Evolutionary conservation across 2,113 vertebrate species (phyloP).

Genomic region (Thunnus thynnus): DNA sequence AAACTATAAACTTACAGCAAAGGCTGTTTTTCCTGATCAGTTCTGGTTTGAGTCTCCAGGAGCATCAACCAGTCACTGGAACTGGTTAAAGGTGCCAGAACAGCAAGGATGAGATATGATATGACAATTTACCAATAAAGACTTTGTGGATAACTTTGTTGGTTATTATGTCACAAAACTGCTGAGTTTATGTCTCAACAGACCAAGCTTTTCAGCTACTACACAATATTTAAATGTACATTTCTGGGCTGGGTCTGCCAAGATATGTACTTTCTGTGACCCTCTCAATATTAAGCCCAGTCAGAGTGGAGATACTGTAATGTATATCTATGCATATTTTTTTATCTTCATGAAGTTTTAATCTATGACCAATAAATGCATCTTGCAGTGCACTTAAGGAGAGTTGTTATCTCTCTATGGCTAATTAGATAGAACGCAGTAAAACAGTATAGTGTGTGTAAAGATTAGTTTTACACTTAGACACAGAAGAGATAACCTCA

Average conservation of each 20-base stretch:
- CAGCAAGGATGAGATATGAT: not conserved
- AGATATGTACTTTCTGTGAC: not conserved
- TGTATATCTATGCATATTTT: not conserved
- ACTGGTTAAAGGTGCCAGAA: not conserved
- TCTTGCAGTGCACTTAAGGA: not conserved
- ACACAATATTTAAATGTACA: not conserved
- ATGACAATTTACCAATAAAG: not conserved
- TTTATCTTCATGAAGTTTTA: no score
- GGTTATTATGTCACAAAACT: not conserved
- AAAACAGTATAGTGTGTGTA: not conserved
- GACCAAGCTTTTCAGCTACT: not conserved
- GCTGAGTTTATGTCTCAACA: not conserved
- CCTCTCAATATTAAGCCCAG: not conserved
- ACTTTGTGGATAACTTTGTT: not conserved
- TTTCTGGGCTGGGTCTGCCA: not conserved
- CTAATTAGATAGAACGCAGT: not conserved
- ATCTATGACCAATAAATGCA: no score
- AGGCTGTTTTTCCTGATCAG: not conserved
- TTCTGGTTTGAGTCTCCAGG: not conserved
- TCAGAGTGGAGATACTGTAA: no score
- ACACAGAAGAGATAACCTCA: not conserved
- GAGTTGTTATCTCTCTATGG: not conserved
- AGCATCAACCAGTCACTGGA: not conserved
- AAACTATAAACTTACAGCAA: not conserved
- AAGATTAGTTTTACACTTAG: not conserved